Evolutionary conservation across 2,888 invertebrate species (phyloP), one percentile per base, ranked within the genome.

Genomic region (Zele albiditarsus): DNA sequence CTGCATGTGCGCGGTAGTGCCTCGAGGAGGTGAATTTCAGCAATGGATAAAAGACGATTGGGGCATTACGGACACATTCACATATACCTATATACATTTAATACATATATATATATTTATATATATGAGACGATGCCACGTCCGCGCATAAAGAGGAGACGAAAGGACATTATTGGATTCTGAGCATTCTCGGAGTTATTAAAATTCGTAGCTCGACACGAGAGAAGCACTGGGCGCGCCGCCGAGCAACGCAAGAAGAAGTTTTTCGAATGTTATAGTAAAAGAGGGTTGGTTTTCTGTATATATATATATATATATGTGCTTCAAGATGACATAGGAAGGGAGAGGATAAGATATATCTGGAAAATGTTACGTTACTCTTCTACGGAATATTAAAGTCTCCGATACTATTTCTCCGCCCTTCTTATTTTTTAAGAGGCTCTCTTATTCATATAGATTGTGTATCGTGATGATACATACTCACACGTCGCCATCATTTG

Each of bases 131-230:
- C 49, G 62, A 74, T 58, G 25, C 31, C 58, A 71, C 71, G 74
- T 74, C 71, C 71, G 72, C 68, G 72, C 73, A 70, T 69, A 66
- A 68, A 77, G 66, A n/a, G 8, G 67, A 68, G 71, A 77, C 71
- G 73, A 81, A 81, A 83, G 84, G 84, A 86, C 86, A 87, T 88
- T 88, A 88, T 88, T 88, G 87, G 87, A 88, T 88, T 88, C 88
- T 88, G 87, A 86, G 81, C 87, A 87, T 88, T 88, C 88, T 83
- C 87, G 77, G 83, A 87, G 88, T 88, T 88, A 88, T 88, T 88
- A 88, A 88, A 88, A 88, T 88, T 88, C 87, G 87, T 85, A 85
- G 86, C 87, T 84, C 86, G 85, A 83, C 86, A 81, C 86, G 82
- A 79, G 82, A 81, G 63, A 66, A 71, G 65, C 25, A 27, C 42